These are phyloP conservation scores for Condylostylus longicornis DNA, from an alignment of 1,140 invertebrate species.

Conservation along the genomic window DNA sequence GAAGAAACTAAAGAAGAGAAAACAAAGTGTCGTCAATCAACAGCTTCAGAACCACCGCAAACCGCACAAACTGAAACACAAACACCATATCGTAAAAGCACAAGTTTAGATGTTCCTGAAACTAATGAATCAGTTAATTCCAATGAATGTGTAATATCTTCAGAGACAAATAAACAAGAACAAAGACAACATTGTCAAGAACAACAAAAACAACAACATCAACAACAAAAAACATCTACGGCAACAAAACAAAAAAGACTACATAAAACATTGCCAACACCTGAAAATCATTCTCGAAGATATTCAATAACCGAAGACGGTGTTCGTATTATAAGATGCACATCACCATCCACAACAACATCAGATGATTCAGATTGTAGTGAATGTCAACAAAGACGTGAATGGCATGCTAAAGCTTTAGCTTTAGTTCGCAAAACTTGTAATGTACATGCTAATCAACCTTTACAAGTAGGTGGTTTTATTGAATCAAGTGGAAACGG, in stretches of 20 bases:
- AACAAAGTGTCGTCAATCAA: constrained; percentile 23
- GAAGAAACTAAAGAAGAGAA: constrained; percentile 20
- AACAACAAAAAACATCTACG: constrained; percentile 8
- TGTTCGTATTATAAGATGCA: constrained; percentile 34
- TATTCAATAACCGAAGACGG: constrained; percentile 51
- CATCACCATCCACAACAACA: constrained; percentile 28
- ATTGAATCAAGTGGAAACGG: constrained; percentile 23
- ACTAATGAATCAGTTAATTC: constrained; percentile 32
- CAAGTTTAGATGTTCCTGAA: constrained; percentile 50
- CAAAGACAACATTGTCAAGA: neutral
- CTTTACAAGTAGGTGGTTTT: constrained; percentile 6
- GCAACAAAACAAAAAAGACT: neutral
- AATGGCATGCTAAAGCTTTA: constrained; percentile 29
- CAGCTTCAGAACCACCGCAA: constrained; percentile 26
- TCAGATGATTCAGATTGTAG: constrained; percentile 31
- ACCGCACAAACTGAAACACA: constrained; percentile 15
- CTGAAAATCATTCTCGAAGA: constrained; percentile 38
- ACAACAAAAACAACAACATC: constrained; percentile 6
- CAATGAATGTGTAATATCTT: too few relatives aligned
- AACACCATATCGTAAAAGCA: constrained; percentile 38
- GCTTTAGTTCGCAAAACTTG: constrained; percentile 28
- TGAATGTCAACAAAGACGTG: constrained; percentile 29
- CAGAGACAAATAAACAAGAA: constrained; percentile 3
- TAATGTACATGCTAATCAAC: constrained; percentile 29
- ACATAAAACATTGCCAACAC: constrained; percentile 26